Evolutionary conservation across 2,797 vertebrate genomes (phyloP).

Genomic region (Danionella dracula): DNA sequence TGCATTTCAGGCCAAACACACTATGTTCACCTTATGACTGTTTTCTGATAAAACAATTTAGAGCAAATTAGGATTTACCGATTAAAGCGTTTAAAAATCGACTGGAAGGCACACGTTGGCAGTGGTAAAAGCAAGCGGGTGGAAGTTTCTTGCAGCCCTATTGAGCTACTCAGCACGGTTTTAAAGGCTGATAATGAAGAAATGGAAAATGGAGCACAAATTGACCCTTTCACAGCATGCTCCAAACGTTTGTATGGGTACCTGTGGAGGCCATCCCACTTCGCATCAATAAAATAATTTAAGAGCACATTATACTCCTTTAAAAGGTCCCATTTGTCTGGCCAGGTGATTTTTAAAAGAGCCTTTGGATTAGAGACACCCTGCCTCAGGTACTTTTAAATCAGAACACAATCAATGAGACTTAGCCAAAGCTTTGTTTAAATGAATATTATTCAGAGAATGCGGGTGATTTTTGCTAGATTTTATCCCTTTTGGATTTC

Average conservation of each 20-base stretch:
- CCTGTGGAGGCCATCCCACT: slow-evolving; percentile 90
- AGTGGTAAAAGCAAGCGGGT: slow-evolving; percentile 74
- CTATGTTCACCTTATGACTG: background rate
- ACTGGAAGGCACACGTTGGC: slow-evolving; percentile 63
- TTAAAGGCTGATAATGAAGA: slow-evolving; percentile 85
- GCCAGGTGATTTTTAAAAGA: slow-evolving; percentile 99
- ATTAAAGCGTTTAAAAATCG: slow-evolving; percentile 73
- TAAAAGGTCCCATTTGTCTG: slow-evolving; percentile 94
- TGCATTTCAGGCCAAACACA: background rate
- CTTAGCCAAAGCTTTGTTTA: slow-evolving; percentile 67
- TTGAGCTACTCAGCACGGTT: slow-evolving; percentile 78
- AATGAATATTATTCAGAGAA: slow-evolving; percentile 71
- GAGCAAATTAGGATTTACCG: slow-evolving; percentile 49
- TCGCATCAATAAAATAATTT: slow-evolving; percentile 94
- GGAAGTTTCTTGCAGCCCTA: slow-evolving; percentile 78
- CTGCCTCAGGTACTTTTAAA: slow-evolving; percentile 84
- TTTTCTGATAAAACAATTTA: background rate
- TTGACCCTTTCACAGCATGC: slow-evolving; percentile 97
- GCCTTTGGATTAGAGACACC: slow-evolving; percentile 80
- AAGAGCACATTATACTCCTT: slow-evolving; percentile 98
- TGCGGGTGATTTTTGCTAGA: slow-evolving; percentile 40
- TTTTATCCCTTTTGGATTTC: slow-evolving; percentile 52
- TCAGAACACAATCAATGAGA: slow-evolving; percentile 72
- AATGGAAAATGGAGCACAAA: slow-evolving; percentile 97
- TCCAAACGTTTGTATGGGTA: slow-evolving; percentile 86